phyloP scores from a whole-genome alignment of 2,888 invertebrate species.

The Germaria angustata region DNA sequence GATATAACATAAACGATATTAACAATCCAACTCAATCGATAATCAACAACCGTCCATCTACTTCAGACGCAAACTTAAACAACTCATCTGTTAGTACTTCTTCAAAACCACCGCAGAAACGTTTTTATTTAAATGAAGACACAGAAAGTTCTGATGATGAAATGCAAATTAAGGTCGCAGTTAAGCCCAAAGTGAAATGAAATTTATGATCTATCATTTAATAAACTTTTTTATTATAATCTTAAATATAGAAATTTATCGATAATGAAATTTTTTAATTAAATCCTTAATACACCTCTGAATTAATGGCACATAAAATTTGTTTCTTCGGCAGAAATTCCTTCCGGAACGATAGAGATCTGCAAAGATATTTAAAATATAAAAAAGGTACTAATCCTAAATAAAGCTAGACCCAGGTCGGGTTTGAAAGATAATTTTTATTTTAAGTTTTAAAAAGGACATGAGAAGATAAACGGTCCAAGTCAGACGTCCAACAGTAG shows the following conservation, averaged over 20 bases:
- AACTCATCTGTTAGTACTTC: not conserved
- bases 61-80: not conserved
- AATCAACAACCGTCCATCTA: not conserved
- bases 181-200: conserved; percentile 1
- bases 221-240: conserved; percentile 17
- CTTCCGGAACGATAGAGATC: not conserved
- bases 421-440: not conserved
- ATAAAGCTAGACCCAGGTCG: not conserved
- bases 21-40: conserved; percentile 8
- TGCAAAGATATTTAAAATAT: conserved; percentile 37
- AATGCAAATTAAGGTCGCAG: not conserved
- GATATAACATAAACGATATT: not conserved
- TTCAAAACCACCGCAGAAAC: not conserved
- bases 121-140: conserved; percentile 9
- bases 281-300: not conserved
- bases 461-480: not conserved
- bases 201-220: not conserved
- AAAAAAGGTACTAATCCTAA: conserved; percentile 14
- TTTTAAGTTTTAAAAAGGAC: not conserved
- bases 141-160: conserved; percentile 54
- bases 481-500: not conserved
- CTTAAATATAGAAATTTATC: not conserved
- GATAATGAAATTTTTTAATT: not conserved
- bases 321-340: not conserved
- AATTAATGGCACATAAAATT: not conserved